These are phyloP conservation scores for Lomographa bimaculata DNA, from an alignment of 2,888 invertebrate species.

Conservation along the genomic window DNA sequence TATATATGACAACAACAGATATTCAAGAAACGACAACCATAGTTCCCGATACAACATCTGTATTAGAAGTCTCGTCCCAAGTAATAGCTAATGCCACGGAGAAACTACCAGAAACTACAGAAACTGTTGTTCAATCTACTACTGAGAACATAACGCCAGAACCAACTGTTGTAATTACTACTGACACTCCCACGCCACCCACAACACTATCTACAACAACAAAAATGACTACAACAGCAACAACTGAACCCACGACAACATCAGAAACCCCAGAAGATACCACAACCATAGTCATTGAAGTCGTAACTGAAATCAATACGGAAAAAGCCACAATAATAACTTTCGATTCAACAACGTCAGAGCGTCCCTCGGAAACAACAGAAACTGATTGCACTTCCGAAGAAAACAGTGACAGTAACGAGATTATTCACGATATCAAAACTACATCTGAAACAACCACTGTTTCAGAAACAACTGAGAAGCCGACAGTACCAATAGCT, in stretches of 20 bases:
- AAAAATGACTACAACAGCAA: slow-evolving; percentile 28
- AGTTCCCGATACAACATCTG: slow-evolving; percentile 53
- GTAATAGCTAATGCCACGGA: slow-evolving; percentile 46
- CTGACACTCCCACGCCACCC: slow-evolving; percentile 23
- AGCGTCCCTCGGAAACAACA: slow-evolving; percentile 37
- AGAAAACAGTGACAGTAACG: slow-evolving; percentile 68
- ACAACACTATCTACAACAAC: slow-evolving; percentile 32
- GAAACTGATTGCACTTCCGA: slow-evolving; percentile 49
- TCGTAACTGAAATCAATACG: slow-evolving; percentile 62
- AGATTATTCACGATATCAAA: slow-evolving; percentile 53
- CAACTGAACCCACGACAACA: slow-evolving; percentile 49
- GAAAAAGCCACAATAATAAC: slow-evolving; percentile 48
- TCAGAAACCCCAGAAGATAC: slow-evolving; percentile 43
- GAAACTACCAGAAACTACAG: slow-evolving; percentile 36
- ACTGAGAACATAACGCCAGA: slow-evolving; percentile 25
- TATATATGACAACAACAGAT: slow-evolving; percentile 58
- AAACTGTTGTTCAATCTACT: slow-evolving; percentile 23
- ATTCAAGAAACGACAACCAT: slow-evolving; percentile 57
- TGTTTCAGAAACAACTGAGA: slow-evolving; percentile 18
- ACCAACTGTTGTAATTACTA: slow-evolving; percentile 23
- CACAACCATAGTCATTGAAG: slow-evolving; percentile 56
- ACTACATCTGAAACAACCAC: slow-evolving; percentile 27
- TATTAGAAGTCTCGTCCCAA: slow-evolving; percentile 64
- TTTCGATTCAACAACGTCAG: slow-evolving; percentile 33
- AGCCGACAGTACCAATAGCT: slow-evolving; percentile 1